Evolutionary conservation across 2,113 vertebrate species (phyloP), one percentile per base, ranked within the genome.

Genomic region (Sinocyclocheilus rhinocerous): DNA sequence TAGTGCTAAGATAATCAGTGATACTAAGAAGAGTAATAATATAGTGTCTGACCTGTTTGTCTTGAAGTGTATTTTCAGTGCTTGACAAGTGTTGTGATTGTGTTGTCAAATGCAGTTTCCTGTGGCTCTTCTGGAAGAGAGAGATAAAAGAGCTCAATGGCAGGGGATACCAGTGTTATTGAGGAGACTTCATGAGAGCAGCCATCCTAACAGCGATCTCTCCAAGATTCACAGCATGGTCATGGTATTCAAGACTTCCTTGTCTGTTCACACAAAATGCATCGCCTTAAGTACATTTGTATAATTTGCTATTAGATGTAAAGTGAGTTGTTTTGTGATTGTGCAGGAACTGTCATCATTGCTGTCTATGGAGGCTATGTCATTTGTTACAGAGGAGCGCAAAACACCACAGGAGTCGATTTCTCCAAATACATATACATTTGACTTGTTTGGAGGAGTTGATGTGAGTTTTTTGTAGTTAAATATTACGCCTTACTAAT

Each of bases 311-410:
- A 57, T 63, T 26, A 16, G 22, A 69, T 16, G 18, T 72, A 4
- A 69, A 76, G 82, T 20, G 81, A 57, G 13, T 70, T 59, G 15
- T 39, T 77, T 85, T 61, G 65, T 36, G 26, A 29, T 52, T 42
- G 86, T 10, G 59, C 91, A 99, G 98, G 97, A 98, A 85, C 96
- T 99, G 91, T 97, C 97, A 87, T 97, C 98, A 18, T 95, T 99
- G 29, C 97, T 99, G 24, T 99, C 98, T 7, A 96, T 98, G 97
- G 98, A 99, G 93, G 98, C 98, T 76, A 98, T 99, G 97, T 96
- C 96, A 72, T 99, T 97, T 94, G 97, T 99, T 72, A 98, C 98
- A 39, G 98, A 99, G 92, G 97, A 99, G 86, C 91, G 97, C 93
- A 95, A 98, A 94, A 94, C 96, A 33, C 96, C 96, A 90, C 98